A percentile compares a stretch with the other conserved stretches of the same genome.
Conservation (phyloP, 2,113 vertebrate species). For the Motacilla tschutschensis region DNA sequence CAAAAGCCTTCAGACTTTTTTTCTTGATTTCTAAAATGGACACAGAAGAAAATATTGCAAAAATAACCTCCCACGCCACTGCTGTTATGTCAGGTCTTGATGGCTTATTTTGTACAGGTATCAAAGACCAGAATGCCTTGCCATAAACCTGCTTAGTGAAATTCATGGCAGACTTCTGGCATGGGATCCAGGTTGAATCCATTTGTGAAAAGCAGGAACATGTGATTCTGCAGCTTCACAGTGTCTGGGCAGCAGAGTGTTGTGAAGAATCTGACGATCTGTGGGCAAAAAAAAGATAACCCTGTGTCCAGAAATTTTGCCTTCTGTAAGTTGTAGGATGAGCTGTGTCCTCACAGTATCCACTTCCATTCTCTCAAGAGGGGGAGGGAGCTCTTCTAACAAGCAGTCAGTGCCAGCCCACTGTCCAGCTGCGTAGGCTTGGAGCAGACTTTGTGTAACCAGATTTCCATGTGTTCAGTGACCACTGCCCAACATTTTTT, state of each 20-base stretch:
- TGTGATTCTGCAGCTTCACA: neutral
- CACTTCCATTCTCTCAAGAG: neutral
- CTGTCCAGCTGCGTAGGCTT: neutral
- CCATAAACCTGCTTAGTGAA: neutral
- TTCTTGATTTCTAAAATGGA: neutral
- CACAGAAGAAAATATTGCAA: neutral
- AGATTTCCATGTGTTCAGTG: neutral
- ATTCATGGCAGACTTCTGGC: neutral
- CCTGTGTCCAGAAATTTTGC: neutral
- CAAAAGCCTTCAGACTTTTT: neutral
- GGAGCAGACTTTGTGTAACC: neutral
- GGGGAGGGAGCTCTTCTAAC: neutral
- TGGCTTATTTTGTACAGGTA: neutral
- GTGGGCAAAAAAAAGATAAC: neutral
- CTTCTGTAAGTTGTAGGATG: neutral
- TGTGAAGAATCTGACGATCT: neutral
- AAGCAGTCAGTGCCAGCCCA: neutral
- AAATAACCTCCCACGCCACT: rapidly evolving
- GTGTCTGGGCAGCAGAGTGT: neutral
- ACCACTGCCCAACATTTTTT: neutral
- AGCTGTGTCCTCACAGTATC: neutral
- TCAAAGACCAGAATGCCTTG: neutral
- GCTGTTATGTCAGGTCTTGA: neutral
- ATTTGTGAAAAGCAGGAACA: neutral
- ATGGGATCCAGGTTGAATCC: neutral